phyloP scores from a whole-genome alignment of 2,797 vertebrate species.

The Natrix natrix region DNA sequence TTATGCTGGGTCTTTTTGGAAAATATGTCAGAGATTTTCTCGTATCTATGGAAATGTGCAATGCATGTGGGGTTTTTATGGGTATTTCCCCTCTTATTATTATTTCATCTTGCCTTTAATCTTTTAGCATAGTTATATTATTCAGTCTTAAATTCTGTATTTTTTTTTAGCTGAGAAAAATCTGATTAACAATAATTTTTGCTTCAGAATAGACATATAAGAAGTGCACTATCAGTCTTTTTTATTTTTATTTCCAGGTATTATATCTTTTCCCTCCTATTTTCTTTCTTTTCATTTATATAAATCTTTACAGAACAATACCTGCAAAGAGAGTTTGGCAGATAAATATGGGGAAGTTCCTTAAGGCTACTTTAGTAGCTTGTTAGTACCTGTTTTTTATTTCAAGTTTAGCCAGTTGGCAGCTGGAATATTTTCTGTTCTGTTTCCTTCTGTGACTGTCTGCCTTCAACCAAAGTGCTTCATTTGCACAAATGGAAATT shows the following conservation, averaged over 20 bases:
- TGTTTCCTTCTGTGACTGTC: slow-evolving; percentile 66
- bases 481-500: slow-evolving; percentile 1
- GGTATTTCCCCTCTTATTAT: not conserved
- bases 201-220: not conserved
- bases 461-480: slow-evolving; percentile 36
- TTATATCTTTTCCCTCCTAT: not conserved
- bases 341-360: slow-evolving; percentile 62
- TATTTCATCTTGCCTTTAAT: not conserved
- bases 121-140: not conserved
- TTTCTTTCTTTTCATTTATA: slow-evolving; percentile 38
- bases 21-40: not conserved
- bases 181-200: not conserved
- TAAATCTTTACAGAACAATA: slow-evolving; percentile 56
- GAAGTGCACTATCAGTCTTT: not conserved
- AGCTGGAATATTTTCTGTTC: slow-evolving; percentile 52
- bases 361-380: slow-evolving; percentile 55
- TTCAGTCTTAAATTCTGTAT: not conserved
- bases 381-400: slow-evolving; percentile 70
- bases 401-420: slow-evolving; percentile 70
- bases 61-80: not conserved
- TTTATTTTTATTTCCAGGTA: not conserved
- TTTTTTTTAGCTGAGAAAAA: not conserved
- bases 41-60: not conserved
- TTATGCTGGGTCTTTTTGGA: not conserved
- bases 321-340: slow-evolving; percentile 65